A percentile compares a stretch with the other conserved stretches of the same genome.
Conservation (phyloP, 1,140 invertebrate genomes). For the Apis cerana region DNA sequence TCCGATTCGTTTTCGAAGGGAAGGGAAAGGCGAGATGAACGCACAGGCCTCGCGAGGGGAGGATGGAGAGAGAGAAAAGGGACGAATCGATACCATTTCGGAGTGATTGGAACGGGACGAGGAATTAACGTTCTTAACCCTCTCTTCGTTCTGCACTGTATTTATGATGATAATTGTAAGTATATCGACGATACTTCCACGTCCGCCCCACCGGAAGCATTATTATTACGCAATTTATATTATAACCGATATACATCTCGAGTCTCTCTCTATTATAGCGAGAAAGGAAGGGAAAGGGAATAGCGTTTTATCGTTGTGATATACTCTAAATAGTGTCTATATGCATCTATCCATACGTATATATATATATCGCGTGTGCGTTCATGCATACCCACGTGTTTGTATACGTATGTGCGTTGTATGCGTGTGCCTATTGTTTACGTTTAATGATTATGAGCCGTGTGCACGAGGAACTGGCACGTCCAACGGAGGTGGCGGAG, state of each 20-base stretch:
- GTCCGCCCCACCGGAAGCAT: slow-evolving; percentile 65
- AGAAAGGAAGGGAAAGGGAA: slow-evolving; percentile 44
- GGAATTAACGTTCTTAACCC: slow-evolving; percentile 44
- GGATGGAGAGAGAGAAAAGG: not conserved
- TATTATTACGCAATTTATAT: slow-evolving; percentile 59
- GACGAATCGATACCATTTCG: slow-evolving; percentile 3
- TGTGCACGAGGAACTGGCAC: slow-evolving; percentile 53
- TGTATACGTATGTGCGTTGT: slow-evolving; percentile 60
- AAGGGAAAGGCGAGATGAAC: not conserved
- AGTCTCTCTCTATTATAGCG: slow-evolving; percentile 62
- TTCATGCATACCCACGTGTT: slow-evolving; percentile 41
- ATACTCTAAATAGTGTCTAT: slow-evolving; percentile 66
- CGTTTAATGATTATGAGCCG: slow-evolving; percentile 53
- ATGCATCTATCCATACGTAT: slow-evolving; percentile 62
- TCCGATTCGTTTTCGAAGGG: not conserved
- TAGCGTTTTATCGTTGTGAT: slow-evolving; percentile 78
- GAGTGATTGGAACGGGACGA: slow-evolving; percentile 13
- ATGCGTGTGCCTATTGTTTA: slow-evolving; percentile 65
- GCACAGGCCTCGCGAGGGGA: too few species aligned
- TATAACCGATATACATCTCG: slow-evolving; percentile 60
- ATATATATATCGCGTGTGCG: slow-evolving; percentile 36
- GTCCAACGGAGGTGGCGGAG: slow-evolving; percentile 3
- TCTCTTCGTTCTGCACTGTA: slow-evolving; percentile 52
- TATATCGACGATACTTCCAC: slow-evolving; percentile 63
- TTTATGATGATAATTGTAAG: slow-evolving; percentile 51